Evolutionary conservation across 2,797 vertebrate genomes (phyloP).

Genomic region (Columba guinea): DNA sequence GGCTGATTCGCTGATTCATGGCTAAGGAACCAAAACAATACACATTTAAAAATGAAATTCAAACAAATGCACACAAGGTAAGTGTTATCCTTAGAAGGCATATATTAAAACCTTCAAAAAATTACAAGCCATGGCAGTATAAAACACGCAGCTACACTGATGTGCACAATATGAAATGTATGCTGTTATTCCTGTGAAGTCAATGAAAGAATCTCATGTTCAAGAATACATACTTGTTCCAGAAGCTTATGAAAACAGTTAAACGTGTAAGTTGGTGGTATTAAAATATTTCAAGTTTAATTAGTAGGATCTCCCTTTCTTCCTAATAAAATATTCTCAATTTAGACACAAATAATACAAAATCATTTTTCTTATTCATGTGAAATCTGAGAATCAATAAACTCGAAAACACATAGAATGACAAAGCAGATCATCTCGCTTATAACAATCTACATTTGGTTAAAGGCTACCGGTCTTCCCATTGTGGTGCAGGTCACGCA

Average conservation of each 20-base stretch:
- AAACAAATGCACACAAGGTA: neutral
- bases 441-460: neutral
- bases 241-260: neutral
- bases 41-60: neutral
- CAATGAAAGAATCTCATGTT: neutral
- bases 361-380: neutral
- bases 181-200: neutral
- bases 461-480: neutral
- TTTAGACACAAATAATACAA: neutral
- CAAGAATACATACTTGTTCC: neutral
- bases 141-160: neutral
- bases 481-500: neutral
- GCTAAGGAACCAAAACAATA: slow-evolving; percentile 77
- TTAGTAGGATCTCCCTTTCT: neutral
- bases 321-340: neutral
- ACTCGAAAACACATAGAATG: neutral
- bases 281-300: neutral
- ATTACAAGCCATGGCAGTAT: neutral
- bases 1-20: slow-evolving; percentile 93
- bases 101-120: neutral
- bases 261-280: neutral
- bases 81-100: neutral
- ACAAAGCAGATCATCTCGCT: neutral
- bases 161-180: neutral
- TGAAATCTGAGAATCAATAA: neutral